phyloP scores from a whole-genome alignment of 2,797 vertebrate genomes.

The Galaxias olidus region DNA sequence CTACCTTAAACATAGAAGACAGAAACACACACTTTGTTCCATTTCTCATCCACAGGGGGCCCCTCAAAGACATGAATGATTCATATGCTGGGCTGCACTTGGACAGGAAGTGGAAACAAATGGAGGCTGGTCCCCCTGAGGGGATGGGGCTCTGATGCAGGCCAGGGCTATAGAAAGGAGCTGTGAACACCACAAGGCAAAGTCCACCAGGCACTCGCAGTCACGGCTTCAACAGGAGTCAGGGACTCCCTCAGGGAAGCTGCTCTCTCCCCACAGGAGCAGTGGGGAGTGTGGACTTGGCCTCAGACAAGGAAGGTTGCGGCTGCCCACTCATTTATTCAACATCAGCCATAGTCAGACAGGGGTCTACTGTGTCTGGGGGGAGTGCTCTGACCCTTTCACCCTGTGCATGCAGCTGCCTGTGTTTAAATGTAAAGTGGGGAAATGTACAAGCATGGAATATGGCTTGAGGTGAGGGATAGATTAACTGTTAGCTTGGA shows the following conservation, averaged over 20 bases:
- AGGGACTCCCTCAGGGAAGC: conserved; percentile 46
- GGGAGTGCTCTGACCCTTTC: conserved; percentile 35
- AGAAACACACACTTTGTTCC: conserved; percentile 36
- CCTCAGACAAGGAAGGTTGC: conserved; percentile 20
- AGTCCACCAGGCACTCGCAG: conserved; percentile 42
- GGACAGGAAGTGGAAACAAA: conserved; percentile 67
- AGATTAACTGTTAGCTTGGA: not conserved
- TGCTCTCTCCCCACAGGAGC: conserved; percentile 41
- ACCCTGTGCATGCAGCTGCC: conserved; percentile 1
- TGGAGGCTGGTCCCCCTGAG: conserved; percentile 45
- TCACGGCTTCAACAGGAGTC: conserved; percentile 54
- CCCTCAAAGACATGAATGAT: conserved; percentile 61
- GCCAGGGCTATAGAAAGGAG: conserved; percentile 56
- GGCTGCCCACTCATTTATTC: conserved; percentile 33
- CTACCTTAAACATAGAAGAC: conserved; percentile 30
- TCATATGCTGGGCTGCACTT: conserved; percentile 59
- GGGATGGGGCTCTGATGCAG: conserved; percentile 39
- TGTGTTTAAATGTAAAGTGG: not conserved
- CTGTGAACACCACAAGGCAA: conserved; percentile 51
- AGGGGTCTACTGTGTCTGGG: conserved; percentile 17
- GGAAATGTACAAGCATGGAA: conserved; percentile 10
- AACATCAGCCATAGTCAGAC: conserved; percentile 12
- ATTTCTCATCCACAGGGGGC: conserved; percentile 58
- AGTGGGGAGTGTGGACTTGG: conserved; percentile 37
- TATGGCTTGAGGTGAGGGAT: not conserved